Conservation (phyloP, 2,797 vertebrate species). For the Neomorphus geoffroyi region DNA sequence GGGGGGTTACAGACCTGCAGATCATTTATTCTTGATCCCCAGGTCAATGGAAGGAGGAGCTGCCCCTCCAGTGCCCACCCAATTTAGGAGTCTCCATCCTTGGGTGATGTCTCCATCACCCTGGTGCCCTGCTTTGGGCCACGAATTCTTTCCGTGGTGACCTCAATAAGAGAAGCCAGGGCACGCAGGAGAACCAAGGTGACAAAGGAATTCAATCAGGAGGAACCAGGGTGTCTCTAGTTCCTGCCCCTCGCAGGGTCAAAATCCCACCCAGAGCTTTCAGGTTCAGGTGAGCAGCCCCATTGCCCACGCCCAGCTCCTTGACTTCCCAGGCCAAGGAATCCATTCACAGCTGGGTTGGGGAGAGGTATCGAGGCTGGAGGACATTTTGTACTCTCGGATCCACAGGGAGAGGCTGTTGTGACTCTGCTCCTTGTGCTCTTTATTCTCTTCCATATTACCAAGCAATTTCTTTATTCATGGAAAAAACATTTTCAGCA, state of each 20-base stretch:
- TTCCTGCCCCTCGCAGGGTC: not conserved
- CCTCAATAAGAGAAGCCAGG: not conserved
- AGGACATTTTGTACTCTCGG: accelerated
- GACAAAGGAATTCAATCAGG: not conserved
- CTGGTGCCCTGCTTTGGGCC: not conserved
- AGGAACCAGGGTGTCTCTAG: not conserved
- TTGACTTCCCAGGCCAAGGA: not conserved
- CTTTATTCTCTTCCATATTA: not conserved
- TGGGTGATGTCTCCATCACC: not conserved
- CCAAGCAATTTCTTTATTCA: not conserved
- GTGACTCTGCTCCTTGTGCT: not conserved
- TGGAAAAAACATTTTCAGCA: not conserved
- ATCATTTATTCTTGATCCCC: accelerated
- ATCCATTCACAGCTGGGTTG: not conserved
- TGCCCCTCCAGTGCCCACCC: not conserved
- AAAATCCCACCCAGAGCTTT: not conserved
- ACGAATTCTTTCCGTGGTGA: not conserved
- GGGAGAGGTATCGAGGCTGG: not conserved
- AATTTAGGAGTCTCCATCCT: not conserved
- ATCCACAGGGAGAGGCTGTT: not conserved
- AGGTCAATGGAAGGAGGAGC: not conserved
- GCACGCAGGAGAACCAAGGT: not conserved
- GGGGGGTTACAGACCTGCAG: not conserved
- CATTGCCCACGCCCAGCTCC: accelerated
- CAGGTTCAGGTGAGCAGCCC: not conserved